Conservation (phyloP, 2,888 invertebrate species). For the Fabriciana adippe region DNA sequence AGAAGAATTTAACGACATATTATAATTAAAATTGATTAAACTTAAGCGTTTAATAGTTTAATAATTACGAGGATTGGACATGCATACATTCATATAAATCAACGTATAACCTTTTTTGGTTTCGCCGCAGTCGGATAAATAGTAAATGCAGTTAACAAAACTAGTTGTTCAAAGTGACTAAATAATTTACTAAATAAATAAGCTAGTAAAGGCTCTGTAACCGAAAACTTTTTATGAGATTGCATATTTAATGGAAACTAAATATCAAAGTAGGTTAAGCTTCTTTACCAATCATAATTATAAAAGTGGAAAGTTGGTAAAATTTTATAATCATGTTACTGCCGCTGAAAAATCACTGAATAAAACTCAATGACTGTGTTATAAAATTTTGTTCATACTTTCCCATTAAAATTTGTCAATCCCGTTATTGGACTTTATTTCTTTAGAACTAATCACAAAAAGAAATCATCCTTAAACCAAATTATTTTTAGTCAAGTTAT, state of each 20-base stretch:
- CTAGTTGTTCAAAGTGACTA: no score
- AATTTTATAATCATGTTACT: constrained; percentile 10
- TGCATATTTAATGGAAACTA: constrained; percentile 13
- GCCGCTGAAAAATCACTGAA: constrained; percentile 8
- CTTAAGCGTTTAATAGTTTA: no score
- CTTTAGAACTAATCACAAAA: background rate
- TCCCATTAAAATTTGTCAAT: background rate
- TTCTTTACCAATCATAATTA: constrained; percentile 29
- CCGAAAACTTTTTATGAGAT: background rate
- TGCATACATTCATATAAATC: no score
- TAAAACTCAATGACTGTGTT: background rate
- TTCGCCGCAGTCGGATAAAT: no score
- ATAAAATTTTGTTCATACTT: constrained; percentile 6
- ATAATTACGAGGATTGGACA: no score
- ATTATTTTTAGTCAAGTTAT: no score
- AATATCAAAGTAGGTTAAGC: constrained; percentile 25
- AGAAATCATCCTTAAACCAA: no score
- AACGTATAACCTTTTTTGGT: no score
- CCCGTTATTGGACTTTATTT: background rate
- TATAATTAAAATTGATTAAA: no score
- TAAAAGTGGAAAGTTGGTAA: constrained; percentile 16
- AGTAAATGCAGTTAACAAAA: no score
- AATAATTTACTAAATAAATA: background rate
- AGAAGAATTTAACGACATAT: no score
- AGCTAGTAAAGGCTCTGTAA: background rate